Percentiles rank a stretch among this genome's conserved stretches.
phyloP scores from a whole-genome alignment of 2,113 vertebrate genomes.

The Cairina moschata region DNA sequence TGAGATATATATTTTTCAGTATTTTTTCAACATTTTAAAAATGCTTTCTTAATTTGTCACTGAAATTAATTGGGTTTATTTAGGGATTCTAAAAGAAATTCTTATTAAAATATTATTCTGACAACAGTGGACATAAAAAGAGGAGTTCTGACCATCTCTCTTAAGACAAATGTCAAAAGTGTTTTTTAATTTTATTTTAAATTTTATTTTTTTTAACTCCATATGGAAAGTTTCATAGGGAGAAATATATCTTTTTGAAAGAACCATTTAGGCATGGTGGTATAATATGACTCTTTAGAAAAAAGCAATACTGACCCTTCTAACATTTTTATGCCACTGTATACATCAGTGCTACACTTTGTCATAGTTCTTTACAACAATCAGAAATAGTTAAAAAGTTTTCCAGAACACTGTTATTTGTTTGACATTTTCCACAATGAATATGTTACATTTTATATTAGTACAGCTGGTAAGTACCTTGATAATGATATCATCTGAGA shows the following conservation, averaged over 20 bases:
- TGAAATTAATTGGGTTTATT: neutral
- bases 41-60: neutral
- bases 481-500: constrained; percentile 1
- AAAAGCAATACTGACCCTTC: neutral
- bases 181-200: neutral
- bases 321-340: neutral
- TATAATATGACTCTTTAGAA: neutral
- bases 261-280: neutral
- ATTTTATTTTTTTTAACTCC: neutral
- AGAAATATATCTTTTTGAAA: neutral
- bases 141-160: neutral
- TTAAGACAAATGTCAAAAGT: neutral
- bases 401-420: neutral
- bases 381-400: neutral
- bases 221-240: neutral
- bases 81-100: neutral
- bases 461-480: neutral
- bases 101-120: neutral
- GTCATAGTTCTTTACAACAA: neutral
- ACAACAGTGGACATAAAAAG: neutral
- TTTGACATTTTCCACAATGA: neutral
- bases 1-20: neutral
- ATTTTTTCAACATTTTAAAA: neutral
- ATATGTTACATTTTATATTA: neutral
- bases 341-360: neutral